Conservation (phyloP, 2,797 vertebrate species). For the Philypnodon macrostomus region DNA sequence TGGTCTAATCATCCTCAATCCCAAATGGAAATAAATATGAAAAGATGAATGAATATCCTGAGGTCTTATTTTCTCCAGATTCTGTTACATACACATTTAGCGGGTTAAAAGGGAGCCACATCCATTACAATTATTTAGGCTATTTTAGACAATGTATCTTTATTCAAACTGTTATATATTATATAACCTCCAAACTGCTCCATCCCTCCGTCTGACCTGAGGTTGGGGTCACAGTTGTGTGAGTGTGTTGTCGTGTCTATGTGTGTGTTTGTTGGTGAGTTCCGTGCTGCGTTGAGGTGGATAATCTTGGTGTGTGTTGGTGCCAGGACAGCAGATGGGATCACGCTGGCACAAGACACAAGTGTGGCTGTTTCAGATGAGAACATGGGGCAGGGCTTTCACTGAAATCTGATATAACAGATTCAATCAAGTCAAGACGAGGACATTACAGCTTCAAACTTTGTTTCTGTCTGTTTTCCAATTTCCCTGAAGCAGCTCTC, state of each 20-base stretch:
- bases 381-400: neutral
- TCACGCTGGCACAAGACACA: slow-evolving; percentile 43
- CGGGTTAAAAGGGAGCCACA: no score
- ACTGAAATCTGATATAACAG: neutral
- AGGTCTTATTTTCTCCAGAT: no score
- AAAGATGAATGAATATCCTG: no score
- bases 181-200: slow-evolving; percentile 7
- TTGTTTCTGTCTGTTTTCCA: no score
- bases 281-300: slow-evolving; percentile 38
- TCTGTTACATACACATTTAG: no score
- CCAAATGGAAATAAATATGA: no score
- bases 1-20: no score
- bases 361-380: slow-evolving; percentile 54
- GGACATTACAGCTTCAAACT: slow-evolving; percentile 12
- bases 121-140: neutral
- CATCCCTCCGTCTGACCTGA: slow-evolving; percentile 31
- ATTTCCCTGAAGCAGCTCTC: no score
- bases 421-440: neutral
- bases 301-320: slow-evolving; percentile 38
- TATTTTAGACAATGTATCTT: neutral
- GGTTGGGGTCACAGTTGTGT: slow-evolving; percentile 10
- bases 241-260: slow-evolving; percentile 28
- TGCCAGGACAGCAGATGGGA: slow-evolving; percentile 72
- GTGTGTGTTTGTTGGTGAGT: neutral
- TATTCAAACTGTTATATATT: slow-evolving; percentile 2